These are phyloP conservation scores for Sternarchorhynchus goeldii DNA, from an alignment of 2,797 vertebrate species.

Conservation along the genomic window DNA sequence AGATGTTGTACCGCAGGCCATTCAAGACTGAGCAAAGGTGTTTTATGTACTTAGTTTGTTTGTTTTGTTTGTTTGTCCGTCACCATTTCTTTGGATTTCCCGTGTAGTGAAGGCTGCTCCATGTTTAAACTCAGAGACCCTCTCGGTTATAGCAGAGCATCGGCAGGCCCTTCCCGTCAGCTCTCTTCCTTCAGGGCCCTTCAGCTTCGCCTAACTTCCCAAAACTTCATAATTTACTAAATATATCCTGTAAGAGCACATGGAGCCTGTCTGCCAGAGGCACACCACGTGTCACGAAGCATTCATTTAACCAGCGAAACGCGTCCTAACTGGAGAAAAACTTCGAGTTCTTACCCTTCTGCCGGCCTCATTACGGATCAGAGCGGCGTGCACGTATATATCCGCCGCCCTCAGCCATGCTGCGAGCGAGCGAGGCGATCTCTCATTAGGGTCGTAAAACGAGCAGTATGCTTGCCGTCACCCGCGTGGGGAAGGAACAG, in stretches of 20 bases:
- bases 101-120: constrained; percentile 25
- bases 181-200: constrained; percentile 43
- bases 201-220: constrained; percentile 37
- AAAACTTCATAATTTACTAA: constrained; percentile 62
- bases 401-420: constrained; percentile 62
- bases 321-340: constrained; percentile 66
- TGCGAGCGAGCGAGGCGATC: constrained; percentile 59
- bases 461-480: constrained; percentile 62
- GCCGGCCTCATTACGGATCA: constrained; percentile 57
- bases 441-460: constrained; percentile 68
- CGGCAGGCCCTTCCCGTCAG: constrained; percentile 53
- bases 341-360: constrained; percentile 56
- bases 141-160: constrained; percentile 47
- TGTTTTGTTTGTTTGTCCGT: constrained; percentile 43
- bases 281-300: constrained; percentile 65
- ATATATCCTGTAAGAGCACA: constrained; percentile 59
- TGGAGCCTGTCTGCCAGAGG: constrained; percentile 51
- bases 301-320: constrained; percentile 63
- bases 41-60: constrained; percentile 50
- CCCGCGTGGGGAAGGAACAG: constrained; percentile 50
- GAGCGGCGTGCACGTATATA: constrained; percentile 46
- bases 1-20: constrained; percentile 73
- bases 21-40: constrained; percentile 68
- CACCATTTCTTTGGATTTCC: constrained; percentile 46
- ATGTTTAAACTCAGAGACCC: constrained; percentile 30